phyloP scores from a whole-genome alignment of 2,888 invertebrate genomes.

The Lycocerus yunnanus region DNA sequence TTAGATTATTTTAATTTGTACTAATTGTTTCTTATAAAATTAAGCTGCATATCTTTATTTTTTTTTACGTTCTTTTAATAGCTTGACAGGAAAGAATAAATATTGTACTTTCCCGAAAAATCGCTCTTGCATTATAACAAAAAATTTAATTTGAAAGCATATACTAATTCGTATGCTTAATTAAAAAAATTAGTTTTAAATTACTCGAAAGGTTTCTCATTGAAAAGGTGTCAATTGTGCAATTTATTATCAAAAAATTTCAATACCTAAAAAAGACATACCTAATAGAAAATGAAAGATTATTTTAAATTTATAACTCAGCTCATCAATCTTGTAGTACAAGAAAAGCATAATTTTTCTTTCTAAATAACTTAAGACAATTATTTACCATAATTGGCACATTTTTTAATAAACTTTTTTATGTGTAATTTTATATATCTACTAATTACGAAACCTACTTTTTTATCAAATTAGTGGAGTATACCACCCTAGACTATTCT shows the following conservation, averaged over 20 bases:
- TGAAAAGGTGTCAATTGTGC: neutral
- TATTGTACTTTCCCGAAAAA: no score
- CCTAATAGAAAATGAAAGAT: neutral
- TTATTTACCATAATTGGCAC: neutral
- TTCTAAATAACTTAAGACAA: neutral
- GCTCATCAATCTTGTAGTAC: neutral
- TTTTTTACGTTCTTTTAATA: no score
- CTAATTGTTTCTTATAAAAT: no score
- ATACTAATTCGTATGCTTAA: neutral
- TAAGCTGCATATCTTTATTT: no score
- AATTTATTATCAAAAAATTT: neutral
- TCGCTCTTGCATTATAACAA: neutral
- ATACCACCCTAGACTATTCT: no score
- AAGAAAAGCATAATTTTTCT: neutral
- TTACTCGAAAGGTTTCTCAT: neutral
- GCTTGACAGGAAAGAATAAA: no score
- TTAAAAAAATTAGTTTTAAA: neutral
- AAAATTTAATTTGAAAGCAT: neutral
- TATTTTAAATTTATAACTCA: neutral
- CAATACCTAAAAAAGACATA: no score
- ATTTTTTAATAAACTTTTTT: neutral
- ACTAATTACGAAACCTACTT: neutral
- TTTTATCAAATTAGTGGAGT: neutral
- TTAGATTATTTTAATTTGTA: no score
- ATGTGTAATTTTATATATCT: neutral